Conservation (phyloP, 1,140 invertebrate species). For the Papilio dardanus region DNA sequence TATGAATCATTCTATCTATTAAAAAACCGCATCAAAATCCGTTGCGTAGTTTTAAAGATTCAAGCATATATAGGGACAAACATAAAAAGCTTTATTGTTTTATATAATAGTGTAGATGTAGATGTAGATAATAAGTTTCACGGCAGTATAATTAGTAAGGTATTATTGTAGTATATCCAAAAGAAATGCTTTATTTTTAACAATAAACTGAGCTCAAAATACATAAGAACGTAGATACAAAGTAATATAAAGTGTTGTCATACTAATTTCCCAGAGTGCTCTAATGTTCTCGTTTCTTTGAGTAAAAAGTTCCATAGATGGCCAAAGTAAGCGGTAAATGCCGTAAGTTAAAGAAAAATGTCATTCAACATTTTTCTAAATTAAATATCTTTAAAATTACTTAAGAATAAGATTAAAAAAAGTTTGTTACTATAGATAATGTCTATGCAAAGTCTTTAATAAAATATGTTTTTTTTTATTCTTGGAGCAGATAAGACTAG, state of each 20-base stretch:
- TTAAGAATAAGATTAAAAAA: too few species aligned
- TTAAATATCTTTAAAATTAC: not conserved
- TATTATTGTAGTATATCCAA: too few species aligned
- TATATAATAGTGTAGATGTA: too few species aligned
- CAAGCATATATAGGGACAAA: too few species aligned
- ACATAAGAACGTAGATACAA: not conserved
- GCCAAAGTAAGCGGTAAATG: not conserved
- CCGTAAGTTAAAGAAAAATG: not conserved
- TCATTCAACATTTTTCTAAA: not conserved
- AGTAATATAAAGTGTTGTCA: not conserved
- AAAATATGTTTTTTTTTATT: not conserved
- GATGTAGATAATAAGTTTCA: too few species aligned
- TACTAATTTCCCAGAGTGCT: slow-evolving; percentile 11
- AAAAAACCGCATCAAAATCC: too few species aligned
- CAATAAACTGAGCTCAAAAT: not conserved
- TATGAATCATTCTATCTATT: too few species aligned
- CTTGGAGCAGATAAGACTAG: not conserved
- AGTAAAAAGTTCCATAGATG: not conserved
- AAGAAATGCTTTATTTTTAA: too few species aligned
- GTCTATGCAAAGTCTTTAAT: not conserved
- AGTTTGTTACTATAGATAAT: too few species aligned
- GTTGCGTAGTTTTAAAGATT: too few species aligned
- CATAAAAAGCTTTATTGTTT: too few species aligned
- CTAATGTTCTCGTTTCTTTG: slow-evolving; percentile 10
- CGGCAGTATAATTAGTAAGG: too few species aligned